Evolutionary conservation across 2,113 vertebrate genomes (phyloP), one percentile per base, ranked within the genome.

Genomic region (Corythaixoides concolor): DNA sequence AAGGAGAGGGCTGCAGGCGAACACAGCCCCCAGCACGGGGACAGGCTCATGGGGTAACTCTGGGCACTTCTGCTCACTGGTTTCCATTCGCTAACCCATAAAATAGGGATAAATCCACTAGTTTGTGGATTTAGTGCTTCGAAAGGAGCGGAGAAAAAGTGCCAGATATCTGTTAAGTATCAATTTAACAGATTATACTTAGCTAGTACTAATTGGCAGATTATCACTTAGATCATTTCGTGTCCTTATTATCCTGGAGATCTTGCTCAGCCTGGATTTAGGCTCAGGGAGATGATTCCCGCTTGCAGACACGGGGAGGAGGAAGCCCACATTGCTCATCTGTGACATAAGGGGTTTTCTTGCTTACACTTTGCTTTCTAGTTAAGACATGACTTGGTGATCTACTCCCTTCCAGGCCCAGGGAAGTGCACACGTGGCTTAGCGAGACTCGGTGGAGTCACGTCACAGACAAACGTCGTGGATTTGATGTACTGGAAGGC

Each of bases 171-270:
- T 87, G 96, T 55, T 74, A 74, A 77, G 7, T 5, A n/a, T n/a
- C n/a, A n/a, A 55, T 22, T 60, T 47, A 68, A 39, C 88, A 95
- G 96, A 83, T 94, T 88, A 85, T 56, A 16, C 5, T 86, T 35
- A 81, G 95, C 83, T 84, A 33, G 72, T 33, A 49, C 89, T 79
- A 68, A 95, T 91, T 77, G 91, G 80, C 32, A 91, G 94, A 90
- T 87, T 96, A 95, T 87, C 73, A 9, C 76, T 80, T 27, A 15
- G 45, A 67, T 92, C 88, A 86, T 82, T 88, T 89, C 24, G 15
- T 62, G 85, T 45, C 75, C 70, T 47, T 27, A 33, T 52, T 76
- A 88, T 64, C 78, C 90, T 49, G 8, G 30, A 85, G 85, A 84
- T 59, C 41, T 74, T 32, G 59, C 76, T 88, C n/a, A 89, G 83